phyloP scores from a whole-genome alignment of 2,113 vertebrate species.

The Corydoras maculifer region DNA sequence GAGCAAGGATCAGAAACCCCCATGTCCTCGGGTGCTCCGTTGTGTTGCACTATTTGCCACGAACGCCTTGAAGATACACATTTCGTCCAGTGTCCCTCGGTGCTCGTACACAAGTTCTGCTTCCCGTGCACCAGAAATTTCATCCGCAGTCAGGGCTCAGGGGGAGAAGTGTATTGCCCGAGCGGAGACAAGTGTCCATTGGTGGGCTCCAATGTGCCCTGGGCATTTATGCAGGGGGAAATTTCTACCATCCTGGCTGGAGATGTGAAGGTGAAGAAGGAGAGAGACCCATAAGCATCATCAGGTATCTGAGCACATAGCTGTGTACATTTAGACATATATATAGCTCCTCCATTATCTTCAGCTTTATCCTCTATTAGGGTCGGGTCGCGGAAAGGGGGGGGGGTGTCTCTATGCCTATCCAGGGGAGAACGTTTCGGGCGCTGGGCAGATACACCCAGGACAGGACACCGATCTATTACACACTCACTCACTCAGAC shows the following conservation, averaged over 20 bases:
- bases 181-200: slow-evolving; percentile 81
- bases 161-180: slow-evolving; percentile 81
- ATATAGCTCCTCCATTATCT: too few species aligned
- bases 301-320: slow-evolving; percentile 17
- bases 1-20: slow-evolving; percentile 35
- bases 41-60: slow-evolving; percentile 82
- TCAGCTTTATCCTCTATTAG: too few species aligned
- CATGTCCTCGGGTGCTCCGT: slow-evolving; percentile 46
- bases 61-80: slow-evolving; percentile 80
- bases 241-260: slow-evolving; percentile 83
- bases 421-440: too few species aligned
- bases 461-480: too few species aligned
- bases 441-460: too few species aligned
- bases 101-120: slow-evolving; percentile 81
- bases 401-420: too few species aligned
- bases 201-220: slow-evolving; percentile 80
- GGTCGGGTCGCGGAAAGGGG: too few species aligned
- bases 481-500: too few species aligned
- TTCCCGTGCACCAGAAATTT: slow-evolving; percentile 83
- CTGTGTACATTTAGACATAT: too few species aligned
- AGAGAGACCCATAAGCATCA: slow-evolving; percentile 64
- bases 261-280: slow-evolving; percentile 84
- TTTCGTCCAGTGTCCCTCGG: slow-evolving; percentile 82
- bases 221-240: slow-evolving; percentile 90
- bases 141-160: slow-evolving; percentile 74